phyloP scores from a whole-genome alignment of 2,888 invertebrate species.

The Lucinisca nassula region DNA sequence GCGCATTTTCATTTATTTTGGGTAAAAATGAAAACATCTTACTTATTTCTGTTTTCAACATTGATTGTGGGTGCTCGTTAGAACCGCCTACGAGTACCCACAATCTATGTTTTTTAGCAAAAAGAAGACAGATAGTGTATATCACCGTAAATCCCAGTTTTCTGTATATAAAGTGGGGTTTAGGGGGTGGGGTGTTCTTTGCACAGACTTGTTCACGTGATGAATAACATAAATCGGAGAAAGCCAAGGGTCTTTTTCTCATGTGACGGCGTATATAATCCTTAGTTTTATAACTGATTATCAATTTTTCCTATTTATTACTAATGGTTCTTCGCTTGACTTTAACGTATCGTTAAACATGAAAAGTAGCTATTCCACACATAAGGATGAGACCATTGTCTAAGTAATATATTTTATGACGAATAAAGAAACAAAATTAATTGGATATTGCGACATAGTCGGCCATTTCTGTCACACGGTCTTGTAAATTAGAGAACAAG shows the following conservation, averaged over 20 bases:
- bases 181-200: too few species aligned
- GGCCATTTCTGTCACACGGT: constrained; percentile 14
- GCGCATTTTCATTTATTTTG: too few species aligned
- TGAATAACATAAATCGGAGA: too few species aligned
- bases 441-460: constrained; percentile 51
- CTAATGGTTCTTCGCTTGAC: background rate
- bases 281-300: background rate
- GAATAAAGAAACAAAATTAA: constrained; percentile 70
- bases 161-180: too few species aligned
- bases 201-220: too few species aligned
- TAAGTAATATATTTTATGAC: constrained; percentile 66
- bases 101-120: background rate
- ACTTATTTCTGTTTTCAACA: too few species aligned
- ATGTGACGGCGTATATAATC: too few species aligned
- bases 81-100: background rate
- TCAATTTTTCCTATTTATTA: background rate
- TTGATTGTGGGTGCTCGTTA: background rate
- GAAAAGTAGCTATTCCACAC: background rate
- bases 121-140: too few species aligned
- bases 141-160: too few species aligned
- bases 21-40: too few species aligned
- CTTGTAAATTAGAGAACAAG: constrained; percentile 64
- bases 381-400: constrained; percentile 31
- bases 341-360: background rate
- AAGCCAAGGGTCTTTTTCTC: too few species aligned